These are phyloP conservation scores for Heliconius himera DNA, from an alignment of 1,140 invertebrate species.

Conservation along the genomic window DNA sequence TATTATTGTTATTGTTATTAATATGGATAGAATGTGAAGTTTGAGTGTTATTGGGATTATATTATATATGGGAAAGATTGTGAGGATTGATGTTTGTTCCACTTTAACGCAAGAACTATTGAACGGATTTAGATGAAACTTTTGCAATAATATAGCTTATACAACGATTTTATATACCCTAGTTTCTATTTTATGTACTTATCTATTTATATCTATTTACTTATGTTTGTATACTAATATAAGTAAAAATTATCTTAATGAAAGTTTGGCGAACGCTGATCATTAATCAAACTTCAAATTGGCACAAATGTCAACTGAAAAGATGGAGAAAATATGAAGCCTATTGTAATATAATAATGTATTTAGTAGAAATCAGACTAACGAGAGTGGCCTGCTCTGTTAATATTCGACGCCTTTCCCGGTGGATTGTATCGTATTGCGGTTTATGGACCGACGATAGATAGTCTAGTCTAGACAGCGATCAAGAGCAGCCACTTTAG, in stretches of 20 bases:
- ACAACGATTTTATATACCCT: too few relatives aligned
- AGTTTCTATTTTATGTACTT: too few relatives aligned
- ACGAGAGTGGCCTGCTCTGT: slow-evolving; percentile 52
- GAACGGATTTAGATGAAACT: too few relatives aligned
- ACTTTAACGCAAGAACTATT: too few relatives aligned
- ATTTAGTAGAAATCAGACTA: slow-evolving; percentile 57
- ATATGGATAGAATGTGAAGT: background rate
- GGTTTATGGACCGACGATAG: slow-evolving; percentile 58
- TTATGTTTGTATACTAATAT: too few relatives aligned
- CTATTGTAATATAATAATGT: slow-evolving; percentile 62
- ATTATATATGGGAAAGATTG: too few relatives aligned
- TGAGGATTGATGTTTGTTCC: too few relatives aligned
- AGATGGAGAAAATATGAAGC: slow-evolving; percentile 53
- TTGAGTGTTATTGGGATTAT: too few relatives aligned
- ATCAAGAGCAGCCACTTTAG: slow-evolving; percentile 59
- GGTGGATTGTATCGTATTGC: slow-evolving; percentile 66
- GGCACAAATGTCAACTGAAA: slow-evolving; percentile 16
- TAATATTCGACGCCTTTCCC: slow-evolving; percentile 59
- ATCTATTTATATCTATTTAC: too few relatives aligned
- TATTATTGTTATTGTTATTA: background rate
- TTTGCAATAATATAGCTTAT: too few relatives aligned
- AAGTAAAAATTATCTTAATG: background rate
- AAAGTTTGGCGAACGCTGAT: background rate
- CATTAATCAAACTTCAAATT: background rate
- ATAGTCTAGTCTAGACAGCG: slow-evolving; percentile 58